phyloP scores from a whole-genome alignment of 2,888 invertebrate genomes.

The Calliscelio sp. region DNA sequence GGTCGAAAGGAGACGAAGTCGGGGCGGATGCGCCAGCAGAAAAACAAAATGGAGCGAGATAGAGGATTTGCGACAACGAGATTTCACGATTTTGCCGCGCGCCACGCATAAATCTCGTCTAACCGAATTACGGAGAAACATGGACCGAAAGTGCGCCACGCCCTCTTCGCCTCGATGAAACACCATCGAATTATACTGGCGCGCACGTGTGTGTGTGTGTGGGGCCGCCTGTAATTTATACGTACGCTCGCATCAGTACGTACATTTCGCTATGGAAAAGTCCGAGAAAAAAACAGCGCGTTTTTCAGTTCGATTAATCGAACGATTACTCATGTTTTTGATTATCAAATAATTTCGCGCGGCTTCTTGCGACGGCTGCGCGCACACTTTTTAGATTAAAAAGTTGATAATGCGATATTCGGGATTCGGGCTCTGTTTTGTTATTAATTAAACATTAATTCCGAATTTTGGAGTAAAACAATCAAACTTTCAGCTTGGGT shows the following conservation, averaged over 20 bases:
- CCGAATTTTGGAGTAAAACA: too few relatives aligned
- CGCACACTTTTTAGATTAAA: constrained; percentile 21
- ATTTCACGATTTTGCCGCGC: constrained; percentile 77
- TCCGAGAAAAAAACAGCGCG: constrained; percentile 26
- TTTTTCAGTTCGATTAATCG: constrained; percentile 64
- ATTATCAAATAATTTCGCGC: constrained; percentile 41
- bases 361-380: constrained; percentile 30
- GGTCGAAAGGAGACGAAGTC: constrained; percentile 55
- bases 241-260: constrained; percentile 31
- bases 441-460: too few relatives aligned
- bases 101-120: constrained; percentile 84
- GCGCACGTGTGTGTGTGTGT: constrained; percentile 40
- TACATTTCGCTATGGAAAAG: constrained; percentile 38
- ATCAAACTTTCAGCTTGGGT: too few relatives aligned
- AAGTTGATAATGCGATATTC: too few relatives aligned
- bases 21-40: constrained; percentile 62
- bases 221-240: constrained; percentile 58
- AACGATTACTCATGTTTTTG: constrained; percentile 62
- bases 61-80: constrained; percentile 64
- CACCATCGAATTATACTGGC: constrained; percentile 78
- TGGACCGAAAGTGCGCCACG: constrained; percentile 82
- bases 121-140: constrained; percentile 85
- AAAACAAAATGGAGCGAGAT: constrained; percentile 74
- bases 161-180: constrained; percentile 83
- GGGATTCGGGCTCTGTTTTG: too few relatives aligned